These are phyloP conservation scores for Opisthograptis luteolata DNA, from an alignment of 2,888 invertebrate genomes.

Conservation along the genomic window DNA sequence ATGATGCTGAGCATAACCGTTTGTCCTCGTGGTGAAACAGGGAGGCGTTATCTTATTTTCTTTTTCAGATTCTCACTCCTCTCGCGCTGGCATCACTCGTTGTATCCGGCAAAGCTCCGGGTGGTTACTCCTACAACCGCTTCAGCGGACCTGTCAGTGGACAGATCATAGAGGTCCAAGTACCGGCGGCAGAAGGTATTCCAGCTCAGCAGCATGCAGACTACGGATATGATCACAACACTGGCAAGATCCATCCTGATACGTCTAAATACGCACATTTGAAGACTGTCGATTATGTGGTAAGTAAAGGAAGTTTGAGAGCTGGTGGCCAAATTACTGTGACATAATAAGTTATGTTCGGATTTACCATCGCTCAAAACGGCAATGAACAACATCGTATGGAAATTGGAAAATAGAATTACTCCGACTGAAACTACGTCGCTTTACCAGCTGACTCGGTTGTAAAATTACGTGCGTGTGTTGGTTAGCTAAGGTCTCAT, in stretches of 20 bases:
- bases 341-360: too few relatives aligned
- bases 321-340: too few relatives aligned
- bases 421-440: too few relatives aligned
- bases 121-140: conserved; percentile 88
- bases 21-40: too few relatives aligned
- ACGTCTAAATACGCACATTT: conserved; percentile 79
- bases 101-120: conserved; percentile 57
- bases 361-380: too few relatives aligned
- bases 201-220: conserved; percentile 78
- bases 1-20: too few relatives aligned
- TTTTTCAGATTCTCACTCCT: conserved; percentile 59
- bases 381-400: too few relatives aligned
- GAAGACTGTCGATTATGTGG: conserved; percentile 87
- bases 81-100: conserved; percentile 56
- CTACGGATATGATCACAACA: conserved; percentile 77
- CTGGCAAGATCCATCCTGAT: conserved; percentile 74
- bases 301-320: too few relatives aligned
- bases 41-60: neutral
- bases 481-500: too few relatives aligned
- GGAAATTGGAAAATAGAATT: too few relatives aligned
- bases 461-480: too few relatives aligned
- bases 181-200: conserved; percentile 73
- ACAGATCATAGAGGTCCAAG: conserved; percentile 82
- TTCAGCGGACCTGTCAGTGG: conserved; percentile 91
- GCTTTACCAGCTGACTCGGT: too few relatives aligned